Percentiles rank a stretch among this genome's conserved stretches.
phyloP scores from a whole-genome alignment of 1,140 invertebrate species.

The Neodiprion virginianus region DNA sequence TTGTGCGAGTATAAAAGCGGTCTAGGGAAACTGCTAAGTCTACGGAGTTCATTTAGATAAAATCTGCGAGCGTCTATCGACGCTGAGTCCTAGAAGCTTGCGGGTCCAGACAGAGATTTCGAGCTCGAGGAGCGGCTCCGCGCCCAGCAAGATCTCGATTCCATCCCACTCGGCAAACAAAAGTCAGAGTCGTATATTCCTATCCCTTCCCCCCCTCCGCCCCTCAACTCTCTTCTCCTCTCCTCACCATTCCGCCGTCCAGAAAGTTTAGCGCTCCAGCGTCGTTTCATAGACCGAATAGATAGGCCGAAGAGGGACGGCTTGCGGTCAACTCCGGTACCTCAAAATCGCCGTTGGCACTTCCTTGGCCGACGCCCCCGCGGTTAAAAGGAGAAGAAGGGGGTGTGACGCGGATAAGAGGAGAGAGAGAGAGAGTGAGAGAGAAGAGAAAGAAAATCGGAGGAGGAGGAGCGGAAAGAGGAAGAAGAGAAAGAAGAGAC shows the following conservation, averaged over 20 bases:
- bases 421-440: background rate
- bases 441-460: constrained; percentile 10
- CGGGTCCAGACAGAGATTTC: background rate
- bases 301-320: background rate
- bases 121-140: background rate
- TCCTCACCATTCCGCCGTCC: no score
- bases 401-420: constrained; percentile 14
- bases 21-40: constrained; percentile 19
- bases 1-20: no score
- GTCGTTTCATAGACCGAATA: constrained; percentile 10
- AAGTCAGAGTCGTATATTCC: constrained; percentile 8
- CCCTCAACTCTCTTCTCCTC: no score
- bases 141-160: background rate
- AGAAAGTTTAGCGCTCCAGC: background rate
- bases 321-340: no score
- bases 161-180: constrained; percentile 11
- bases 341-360: background rate
- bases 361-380: background rate
- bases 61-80: constrained; percentile 25
- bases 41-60: constrained; percentile 52
- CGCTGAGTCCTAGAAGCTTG: background rate
- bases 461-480: background rate
- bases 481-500: constrained; percentile 13
- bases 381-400: background rate
- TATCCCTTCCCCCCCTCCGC: no score